Evolutionary conservation across 2,113 vertebrate species (phyloP).

Genomic region (Cebidichthys violaceus): DNA sequence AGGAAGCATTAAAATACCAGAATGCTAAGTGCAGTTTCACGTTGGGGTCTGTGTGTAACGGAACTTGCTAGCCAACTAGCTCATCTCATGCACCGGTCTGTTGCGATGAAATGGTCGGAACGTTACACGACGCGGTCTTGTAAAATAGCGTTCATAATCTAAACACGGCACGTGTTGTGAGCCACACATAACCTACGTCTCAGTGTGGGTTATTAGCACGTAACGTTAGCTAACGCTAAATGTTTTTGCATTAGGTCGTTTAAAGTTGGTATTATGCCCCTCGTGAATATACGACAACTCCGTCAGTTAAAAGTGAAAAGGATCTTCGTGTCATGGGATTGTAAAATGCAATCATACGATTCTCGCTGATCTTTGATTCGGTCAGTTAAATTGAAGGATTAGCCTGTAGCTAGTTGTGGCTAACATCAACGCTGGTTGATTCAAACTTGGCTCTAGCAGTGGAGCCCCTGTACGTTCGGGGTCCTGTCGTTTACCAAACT

Average conservation of each 20-base stretch:
- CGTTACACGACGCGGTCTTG: not conserved
- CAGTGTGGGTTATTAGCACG: slow-evolving; percentile 14
- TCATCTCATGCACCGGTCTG: not conserved
- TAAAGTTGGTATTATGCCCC: slow-evolving; percentile 5
- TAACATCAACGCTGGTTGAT: not conserved
- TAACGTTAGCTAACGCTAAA: slow-evolving; percentile 1
- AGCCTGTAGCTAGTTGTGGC: not conserved
- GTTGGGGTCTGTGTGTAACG: not conserved
- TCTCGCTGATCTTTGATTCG: not conserved
- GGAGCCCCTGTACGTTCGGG: not conserved
- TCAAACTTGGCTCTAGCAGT: not conserved
- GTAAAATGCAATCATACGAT: not conserved
- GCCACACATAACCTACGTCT: not conserved
- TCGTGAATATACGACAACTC: not conserved
- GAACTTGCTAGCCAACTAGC: not conserved
- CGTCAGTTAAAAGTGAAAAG: not conserved
- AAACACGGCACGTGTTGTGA: not conserved
- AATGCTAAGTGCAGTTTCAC: not conserved
- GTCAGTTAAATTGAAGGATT: not conserved
- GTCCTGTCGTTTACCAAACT: not conserved
- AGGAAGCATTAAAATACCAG: not conserved
- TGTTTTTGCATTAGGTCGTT: not conserved
- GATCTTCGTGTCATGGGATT: not conserved
- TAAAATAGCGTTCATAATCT: too few relatives aligned
- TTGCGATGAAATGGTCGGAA: not conserved